These are phyloP conservation scores for Meiosimyza platycephala DNA, from an alignment of 2,888 invertebrate genomes.

Conservation along the genomic window DNA sequence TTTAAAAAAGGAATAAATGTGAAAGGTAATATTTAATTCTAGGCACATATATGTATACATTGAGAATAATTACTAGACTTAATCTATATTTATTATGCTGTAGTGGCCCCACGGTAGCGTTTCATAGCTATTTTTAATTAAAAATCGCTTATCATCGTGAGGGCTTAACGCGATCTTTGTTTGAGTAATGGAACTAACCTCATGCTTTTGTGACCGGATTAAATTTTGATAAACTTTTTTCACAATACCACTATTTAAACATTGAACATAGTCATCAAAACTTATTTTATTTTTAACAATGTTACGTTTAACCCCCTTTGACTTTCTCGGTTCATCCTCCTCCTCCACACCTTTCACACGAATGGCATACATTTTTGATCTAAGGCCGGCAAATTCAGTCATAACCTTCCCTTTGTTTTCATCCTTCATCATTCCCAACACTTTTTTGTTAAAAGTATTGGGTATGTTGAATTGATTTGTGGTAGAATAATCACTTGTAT, in stretches of 20 bases:
- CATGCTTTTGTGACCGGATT: constrained; percentile 1
- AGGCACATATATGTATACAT: too few relatives aligned
- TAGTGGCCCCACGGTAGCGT: constrained; percentile 16
- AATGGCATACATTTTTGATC: constrained; percentile 36
- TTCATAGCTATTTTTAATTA: constrained; percentile 6
- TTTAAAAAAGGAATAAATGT: too few relatives aligned
- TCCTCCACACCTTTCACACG: constrained; percentile 8
- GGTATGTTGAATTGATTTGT: neutral
- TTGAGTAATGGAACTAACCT: neutral
- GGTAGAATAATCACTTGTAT: neutral
- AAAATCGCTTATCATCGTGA: constrained; percentile 20
- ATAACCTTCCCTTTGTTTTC: constrained; percentile 32
- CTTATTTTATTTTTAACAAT: constrained; percentile 9
- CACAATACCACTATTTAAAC: neutral
- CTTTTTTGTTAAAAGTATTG: constrained; percentile 3
- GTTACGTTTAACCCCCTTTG: constrained; percentile 3
- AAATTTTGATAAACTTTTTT: neutral
- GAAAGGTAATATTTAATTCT: too few relatives aligned
- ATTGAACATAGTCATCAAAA: neutral
- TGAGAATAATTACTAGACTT: too few relatives aligned
- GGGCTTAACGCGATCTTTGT: constrained; percentile 20
- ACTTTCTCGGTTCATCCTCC: constrained; percentile 2
- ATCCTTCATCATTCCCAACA: constrained; percentile 43
- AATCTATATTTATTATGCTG: too few relatives aligned
- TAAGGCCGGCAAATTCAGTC: constrained; percentile 38